Conservation (phyloP, 1,140 invertebrate species). For the Macrotrachela quadricornifera region DNA sequence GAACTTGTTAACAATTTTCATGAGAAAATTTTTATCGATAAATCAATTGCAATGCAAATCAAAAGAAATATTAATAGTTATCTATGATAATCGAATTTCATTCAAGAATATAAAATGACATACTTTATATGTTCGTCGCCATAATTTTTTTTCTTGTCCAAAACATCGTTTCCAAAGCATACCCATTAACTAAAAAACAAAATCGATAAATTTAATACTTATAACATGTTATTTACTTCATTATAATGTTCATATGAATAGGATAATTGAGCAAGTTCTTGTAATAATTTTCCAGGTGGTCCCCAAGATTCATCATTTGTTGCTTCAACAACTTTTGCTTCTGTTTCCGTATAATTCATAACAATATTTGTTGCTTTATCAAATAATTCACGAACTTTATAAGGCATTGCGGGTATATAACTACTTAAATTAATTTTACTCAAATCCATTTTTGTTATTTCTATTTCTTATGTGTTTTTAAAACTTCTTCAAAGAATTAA, state of each 20-base stretch:
- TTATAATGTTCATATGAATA: conserved; percentile 67
- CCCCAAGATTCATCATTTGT: conserved; percentile 99
- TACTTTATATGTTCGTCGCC: conserved; percentile 76
- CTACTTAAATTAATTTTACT: background rate
- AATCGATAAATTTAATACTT: too few species aligned
- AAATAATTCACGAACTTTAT: background rate
- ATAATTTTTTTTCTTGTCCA: conserved; percentile 78
- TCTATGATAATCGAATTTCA: too few species aligned
- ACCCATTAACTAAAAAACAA: conserved; percentile 40
- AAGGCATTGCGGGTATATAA: background rate
- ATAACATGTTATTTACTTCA: conserved; percentile 19
- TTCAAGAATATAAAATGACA: too few species aligned
- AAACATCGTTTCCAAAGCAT: conserved; percentile 98
- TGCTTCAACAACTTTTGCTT: conserved; percentile 89
- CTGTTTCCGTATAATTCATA: conserved; percentile 98
- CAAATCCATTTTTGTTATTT: background rate
- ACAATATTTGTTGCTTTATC: conserved; percentile 64
- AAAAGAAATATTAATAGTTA: too few species aligned
- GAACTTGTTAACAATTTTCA: too few species aligned
- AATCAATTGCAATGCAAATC: too few species aligned
- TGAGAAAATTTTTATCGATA: too few species aligned
- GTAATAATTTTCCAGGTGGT: conserved; percentile 73
- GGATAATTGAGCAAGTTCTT: conserved; percentile 82
- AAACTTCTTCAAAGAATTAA: too few species aligned
- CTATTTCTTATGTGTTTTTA: too few species aligned